These are phyloP conservation scores for Chironomus tepperi DNA, from an alignment of 1,140 invertebrate species.

Conservation along the genomic window DNA sequence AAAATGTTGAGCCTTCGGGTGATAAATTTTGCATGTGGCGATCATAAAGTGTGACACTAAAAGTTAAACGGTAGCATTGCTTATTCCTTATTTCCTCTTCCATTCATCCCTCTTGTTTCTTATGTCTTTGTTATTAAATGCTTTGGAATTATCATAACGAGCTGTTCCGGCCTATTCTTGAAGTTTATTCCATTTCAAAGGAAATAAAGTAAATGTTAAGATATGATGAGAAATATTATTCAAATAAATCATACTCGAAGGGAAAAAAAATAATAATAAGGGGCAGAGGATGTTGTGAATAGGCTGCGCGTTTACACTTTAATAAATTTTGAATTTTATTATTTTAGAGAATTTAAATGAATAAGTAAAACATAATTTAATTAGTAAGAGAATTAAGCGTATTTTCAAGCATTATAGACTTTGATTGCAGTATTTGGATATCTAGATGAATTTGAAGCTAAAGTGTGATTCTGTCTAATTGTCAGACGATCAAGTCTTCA, in stretches of 20 bases:
- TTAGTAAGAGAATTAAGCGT: no score
- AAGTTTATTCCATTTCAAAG: not conserved
- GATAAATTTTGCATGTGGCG: conserved; percentile 6
- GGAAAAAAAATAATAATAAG: not conserved
- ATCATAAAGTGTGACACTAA: conserved; percentile 13
- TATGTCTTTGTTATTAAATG: not conserved
- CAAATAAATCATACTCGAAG: not conserved
- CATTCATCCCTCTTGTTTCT: not conserved
- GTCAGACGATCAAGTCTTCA: no score
- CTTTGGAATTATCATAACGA: not conserved
- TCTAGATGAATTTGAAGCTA: not conserved
- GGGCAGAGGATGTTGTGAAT: conserved; percentile 3
- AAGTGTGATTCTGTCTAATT: no score
- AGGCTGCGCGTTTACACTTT: not conserved
- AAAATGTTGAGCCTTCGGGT: not conserved
- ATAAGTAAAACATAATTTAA: no score
- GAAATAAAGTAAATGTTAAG: not conserved
- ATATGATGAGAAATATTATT: not conserved
- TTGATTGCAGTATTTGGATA: not conserved
- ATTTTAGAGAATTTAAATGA: no score
- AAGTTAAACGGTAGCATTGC: not conserved
- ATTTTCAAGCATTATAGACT: no score
- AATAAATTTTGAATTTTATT: not conserved
- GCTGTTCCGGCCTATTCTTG: not conserved
- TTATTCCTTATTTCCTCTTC: no score